Evolutionary conservation across 1,140 invertebrate species (phyloP), one percentile per base, ranked within the genome.

Genomic region (Philopotamus ludificatus): DNA sequence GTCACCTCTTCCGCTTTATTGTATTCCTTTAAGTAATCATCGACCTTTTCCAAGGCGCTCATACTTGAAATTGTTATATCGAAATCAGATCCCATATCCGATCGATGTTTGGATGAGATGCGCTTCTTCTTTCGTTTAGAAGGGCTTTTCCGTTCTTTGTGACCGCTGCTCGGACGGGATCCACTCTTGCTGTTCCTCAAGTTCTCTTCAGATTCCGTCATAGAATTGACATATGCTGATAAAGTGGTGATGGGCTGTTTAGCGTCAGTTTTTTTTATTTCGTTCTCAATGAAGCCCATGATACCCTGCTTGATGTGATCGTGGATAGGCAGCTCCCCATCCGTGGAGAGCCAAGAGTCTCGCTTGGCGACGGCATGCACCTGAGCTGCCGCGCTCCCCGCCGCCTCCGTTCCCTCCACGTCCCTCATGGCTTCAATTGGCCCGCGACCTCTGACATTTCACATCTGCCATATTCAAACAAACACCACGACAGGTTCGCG

Each of bases 301-400:
- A 84, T 85, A 70, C 81, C 83, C 70, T 81, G 79, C 70, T 84
- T 84, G 44, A 84, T 83, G 75, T 84, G 82, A 59, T 80, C 76
- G 54, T 81, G 78, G 26, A 81, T 80, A 9, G 77, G 77, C 8
- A 81, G 67, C 67, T 85, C 83, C n/a, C 77, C 77, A 65, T 84
- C 83, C 21, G 82, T 72, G 4, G 82, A 84, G 39, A 76, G 74
- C 79, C 79, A 81, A 49, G 73, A 77, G 23, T 79, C 78, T 8
- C 76, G 67, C 68, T 67, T 76, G 66, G 77, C 75, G 8, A 54
- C 50, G 0, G 70, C 68, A n/a, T 79, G 78, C 20, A 76, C 79
- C 23, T 77, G 70, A 60, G 75, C 79, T 25, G 75, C 71, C 16
- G 77, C n/a, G n/a, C n/a, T n/a, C n/a, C n/a, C n/a, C 76, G 73